Conservation (phyloP, 1,140 invertebrate species). For the Leptinotarsa lineolata region DNA sequence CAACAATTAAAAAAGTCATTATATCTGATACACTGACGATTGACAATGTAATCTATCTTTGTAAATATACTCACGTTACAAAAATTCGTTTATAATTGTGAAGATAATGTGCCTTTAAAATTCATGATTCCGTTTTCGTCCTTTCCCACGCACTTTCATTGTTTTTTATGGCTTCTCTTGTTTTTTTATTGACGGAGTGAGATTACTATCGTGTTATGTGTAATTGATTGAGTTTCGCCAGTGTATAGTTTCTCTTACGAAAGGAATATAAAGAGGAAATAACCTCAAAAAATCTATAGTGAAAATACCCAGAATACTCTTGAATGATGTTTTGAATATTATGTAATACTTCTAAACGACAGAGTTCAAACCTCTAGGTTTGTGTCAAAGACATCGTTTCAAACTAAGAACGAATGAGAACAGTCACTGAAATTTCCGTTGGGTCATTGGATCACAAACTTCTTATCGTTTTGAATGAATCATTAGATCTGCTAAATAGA, state of each 20-base stretch:
- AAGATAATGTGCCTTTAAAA: conserved; percentile 10
- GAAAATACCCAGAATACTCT: too few relatives aligned
- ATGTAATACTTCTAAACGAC: too few relatives aligned
- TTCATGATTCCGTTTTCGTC: conserved; percentile 16
- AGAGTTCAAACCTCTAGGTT: too few relatives aligned
- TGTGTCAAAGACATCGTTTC: too few relatives aligned
- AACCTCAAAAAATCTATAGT: too few relatives aligned
- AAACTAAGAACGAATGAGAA: too few relatives aligned
- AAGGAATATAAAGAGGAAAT: neutral
- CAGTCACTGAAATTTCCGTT: too few relatives aligned
- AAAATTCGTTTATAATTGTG: conserved; percentile 18
- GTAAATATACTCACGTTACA: conserved; percentile 17
- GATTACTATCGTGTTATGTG: neutral
- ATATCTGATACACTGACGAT: conserved; percentile 4
- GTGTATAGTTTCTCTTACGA: neutral
- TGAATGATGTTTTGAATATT: too few relatives aligned
- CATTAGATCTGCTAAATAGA: too few relatives aligned
- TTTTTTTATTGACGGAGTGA: conserved; percentile 14
- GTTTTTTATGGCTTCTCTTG: conserved; percentile 11
- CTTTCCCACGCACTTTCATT: conserved; percentile 17
- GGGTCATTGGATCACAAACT: too few relatives aligned
- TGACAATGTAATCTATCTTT: conserved; percentile 19
- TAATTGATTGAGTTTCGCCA: neutral
- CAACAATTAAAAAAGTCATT: conserved; percentile 16
- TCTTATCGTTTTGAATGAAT: too few relatives aligned